Conservation (phyloP, 2,113 vertebrate species). For the Tauraco erythrolophus region DNA sequence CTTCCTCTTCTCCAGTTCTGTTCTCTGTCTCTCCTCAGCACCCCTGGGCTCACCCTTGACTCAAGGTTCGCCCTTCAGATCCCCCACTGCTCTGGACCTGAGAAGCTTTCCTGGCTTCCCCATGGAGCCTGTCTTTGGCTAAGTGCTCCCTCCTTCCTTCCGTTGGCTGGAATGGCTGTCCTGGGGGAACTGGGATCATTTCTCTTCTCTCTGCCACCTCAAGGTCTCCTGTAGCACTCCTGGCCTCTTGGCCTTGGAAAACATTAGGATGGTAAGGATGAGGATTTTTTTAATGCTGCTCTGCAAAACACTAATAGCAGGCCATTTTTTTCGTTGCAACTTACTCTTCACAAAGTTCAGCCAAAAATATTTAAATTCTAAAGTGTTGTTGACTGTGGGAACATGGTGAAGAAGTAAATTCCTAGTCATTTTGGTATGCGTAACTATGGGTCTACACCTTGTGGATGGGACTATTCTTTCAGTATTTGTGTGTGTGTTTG, state of each 20-base stretch:
- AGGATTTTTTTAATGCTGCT: background rate
- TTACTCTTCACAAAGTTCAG: background rate
- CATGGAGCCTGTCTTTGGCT: background rate
- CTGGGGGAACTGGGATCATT: fast-evolving
- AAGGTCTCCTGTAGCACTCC: background rate
- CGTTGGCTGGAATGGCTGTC: background rate
- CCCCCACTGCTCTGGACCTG: background rate
- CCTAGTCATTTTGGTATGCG: background rate
- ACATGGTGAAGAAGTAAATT: background rate
- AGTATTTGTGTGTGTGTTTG: background rate
- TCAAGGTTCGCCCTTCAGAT: background rate
- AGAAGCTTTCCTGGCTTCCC: background rate
- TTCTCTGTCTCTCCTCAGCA: background rate
- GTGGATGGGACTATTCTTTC: background rate
- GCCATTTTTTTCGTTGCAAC: background rate
- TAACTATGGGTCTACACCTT: background rate
- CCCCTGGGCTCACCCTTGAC: background rate
- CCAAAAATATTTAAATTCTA: background rate
- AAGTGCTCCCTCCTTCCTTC: background rate
- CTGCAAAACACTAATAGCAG: background rate
- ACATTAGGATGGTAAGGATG: background rate
- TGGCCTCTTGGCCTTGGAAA: background rate
- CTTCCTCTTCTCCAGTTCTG: background rate
- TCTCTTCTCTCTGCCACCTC: background rate
- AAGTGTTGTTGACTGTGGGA: background rate